Percentiles rank a stretch among this genome's conserved stretches.
These are phyloP conservation scores for Lymantria monacha DNA, from an alignment of 2,888 invertebrate genomes.

Conservation along the genomic window DNA sequence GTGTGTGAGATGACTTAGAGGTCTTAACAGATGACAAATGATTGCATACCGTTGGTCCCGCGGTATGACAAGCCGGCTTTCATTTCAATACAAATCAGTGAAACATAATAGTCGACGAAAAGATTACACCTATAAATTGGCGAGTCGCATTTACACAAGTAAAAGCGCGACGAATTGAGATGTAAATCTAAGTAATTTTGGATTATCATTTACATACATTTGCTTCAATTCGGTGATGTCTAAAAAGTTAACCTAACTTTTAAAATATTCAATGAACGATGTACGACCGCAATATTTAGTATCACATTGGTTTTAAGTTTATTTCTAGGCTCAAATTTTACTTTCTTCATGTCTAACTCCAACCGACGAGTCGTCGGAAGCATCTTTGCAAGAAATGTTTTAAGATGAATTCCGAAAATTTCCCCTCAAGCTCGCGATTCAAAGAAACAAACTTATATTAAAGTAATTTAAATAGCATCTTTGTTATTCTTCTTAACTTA, in stretches of 20 bases:
- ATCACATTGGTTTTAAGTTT: constrained; percentile 30
- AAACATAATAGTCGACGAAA: no score
- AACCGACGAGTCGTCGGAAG: constrained; percentile 63
- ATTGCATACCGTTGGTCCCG: no score
- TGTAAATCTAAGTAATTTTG: no score
- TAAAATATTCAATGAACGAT: constrained; percentile 14
- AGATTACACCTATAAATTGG: no score
- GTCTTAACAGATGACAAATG: no score
- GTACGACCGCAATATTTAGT: constrained; percentile 21
- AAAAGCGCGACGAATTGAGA: no score
- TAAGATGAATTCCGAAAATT: constrained; percentile 74
- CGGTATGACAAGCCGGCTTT: no score
- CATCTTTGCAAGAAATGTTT: constrained; percentile 69
- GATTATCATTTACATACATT: no score
- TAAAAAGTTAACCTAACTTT: background rate
- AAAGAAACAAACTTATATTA: constrained; percentile 72
- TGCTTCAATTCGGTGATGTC: background rate
- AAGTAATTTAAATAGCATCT: constrained; percentile 72
- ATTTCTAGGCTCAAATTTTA: constrained; percentile 42
- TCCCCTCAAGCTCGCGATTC: constrained; percentile 65
- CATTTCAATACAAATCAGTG: no score
- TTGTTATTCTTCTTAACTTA: constrained; percentile 64
- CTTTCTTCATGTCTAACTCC: constrained; percentile 58
- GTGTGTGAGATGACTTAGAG: no score
- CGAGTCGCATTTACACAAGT: no score